Conservation (phyloP, 2,888 invertebrate genomes). For the Cephus runcator region DNA sequence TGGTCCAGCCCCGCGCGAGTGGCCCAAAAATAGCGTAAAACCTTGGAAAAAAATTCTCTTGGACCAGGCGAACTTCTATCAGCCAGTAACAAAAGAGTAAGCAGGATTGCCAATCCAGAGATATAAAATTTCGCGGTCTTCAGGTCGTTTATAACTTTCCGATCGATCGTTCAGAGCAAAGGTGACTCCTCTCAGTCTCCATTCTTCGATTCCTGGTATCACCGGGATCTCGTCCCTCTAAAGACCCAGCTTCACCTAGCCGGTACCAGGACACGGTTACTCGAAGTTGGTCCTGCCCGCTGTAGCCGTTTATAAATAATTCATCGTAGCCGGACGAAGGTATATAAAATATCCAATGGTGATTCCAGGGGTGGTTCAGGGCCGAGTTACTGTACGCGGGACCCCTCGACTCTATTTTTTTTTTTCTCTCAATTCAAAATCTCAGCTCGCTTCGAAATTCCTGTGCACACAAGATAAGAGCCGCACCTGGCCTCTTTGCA, state of each 20-base stretch:
- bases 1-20: too few relatives aligned
- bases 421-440: conserved; percentile 23
- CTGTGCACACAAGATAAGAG: conserved; percentile 55
- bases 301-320: conserved; percentile 47
- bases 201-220: background rate
- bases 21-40: too few relatives aligned
- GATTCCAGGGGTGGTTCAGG: background rate
- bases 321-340: conserved; percentile 32
- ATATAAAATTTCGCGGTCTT: too few relatives aligned
- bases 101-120: too few relatives aligned
- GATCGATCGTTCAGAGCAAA: background rate
- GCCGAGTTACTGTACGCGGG: background rate
- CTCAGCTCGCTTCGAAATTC: conserved; percentile 35
- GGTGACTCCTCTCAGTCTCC: background rate
- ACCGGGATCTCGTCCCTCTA: background rate
- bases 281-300: conserved; percentile 30
- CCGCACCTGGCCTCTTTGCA: conserved; percentile 41
- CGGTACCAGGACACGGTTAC: background rate
- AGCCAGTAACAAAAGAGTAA: too few relatives aligned
- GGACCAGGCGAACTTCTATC: too few relatives aligned
- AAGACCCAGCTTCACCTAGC: background rate
- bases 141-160: too few relatives aligned
- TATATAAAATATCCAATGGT: background rate
- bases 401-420: background rate
- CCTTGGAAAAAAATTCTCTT: too few relatives aligned